Conservation (phyloP, 2,888 invertebrate species). For the Thymelicus acteon region DNA sequence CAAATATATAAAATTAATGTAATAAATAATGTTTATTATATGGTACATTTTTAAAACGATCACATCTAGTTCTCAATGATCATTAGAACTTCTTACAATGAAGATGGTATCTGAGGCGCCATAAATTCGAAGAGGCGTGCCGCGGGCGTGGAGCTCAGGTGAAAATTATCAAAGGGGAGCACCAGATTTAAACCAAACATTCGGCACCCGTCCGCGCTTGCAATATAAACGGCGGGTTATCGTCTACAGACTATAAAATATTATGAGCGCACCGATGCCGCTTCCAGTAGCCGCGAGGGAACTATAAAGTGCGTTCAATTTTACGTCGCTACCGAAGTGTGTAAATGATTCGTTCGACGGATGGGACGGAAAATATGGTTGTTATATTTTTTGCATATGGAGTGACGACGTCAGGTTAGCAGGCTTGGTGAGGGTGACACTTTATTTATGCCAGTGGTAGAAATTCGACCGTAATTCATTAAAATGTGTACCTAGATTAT, state of each 20-base stretch:
- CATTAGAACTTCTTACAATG: conserved; percentile 64
- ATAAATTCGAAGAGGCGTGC: conserved; percentile 69
- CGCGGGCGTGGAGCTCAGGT: conserved; percentile 65
- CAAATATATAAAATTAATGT: too few relatives aligned
- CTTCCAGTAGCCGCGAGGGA: conserved; percentile 45
- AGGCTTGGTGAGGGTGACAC: neutral
- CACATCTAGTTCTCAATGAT: conserved; percentile 23
- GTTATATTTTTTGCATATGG: conserved; percentile 14
- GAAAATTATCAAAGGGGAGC: conserved; percentile 79
- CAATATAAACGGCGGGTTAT: conserved; percentile 48
- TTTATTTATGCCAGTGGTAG: neutral
- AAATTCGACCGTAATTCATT: too few relatives aligned
- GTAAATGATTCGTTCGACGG: conserved; percentile 29
- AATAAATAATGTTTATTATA: too few relatives aligned
- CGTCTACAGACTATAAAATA: conserved; percentile 46
- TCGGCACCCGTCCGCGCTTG: conserved; percentile 44
- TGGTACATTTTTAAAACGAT: neutral
- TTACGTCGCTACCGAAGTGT: conserved; percentile 38
- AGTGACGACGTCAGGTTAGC: conserved; percentile 1
- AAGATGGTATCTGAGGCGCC: conserved; percentile 73
- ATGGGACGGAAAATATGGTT: conserved; percentile 25
- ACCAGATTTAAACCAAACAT: conserved; percentile 78
- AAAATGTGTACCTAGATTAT: too few relatives aligned
- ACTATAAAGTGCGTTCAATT: conserved; percentile 44
- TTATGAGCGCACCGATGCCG: conserved; percentile 44